Percentiles rank a stretch among this genome's conserved stretches.
phyloP scores from a whole-genome alignment of 2,888 invertebrate genomes.

The Euzophera pinguis region DNA sequence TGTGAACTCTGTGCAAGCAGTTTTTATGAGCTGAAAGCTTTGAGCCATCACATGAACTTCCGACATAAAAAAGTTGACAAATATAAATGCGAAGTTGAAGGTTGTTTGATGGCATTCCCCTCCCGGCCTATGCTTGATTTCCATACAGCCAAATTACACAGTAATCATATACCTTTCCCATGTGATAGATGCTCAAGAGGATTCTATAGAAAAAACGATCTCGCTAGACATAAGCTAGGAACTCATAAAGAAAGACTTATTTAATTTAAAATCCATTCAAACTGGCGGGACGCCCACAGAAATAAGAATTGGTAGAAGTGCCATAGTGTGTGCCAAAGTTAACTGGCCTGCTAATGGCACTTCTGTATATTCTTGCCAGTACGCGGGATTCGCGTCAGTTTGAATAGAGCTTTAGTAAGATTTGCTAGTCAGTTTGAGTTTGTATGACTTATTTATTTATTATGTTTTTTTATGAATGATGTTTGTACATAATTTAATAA shows the following conservation, averaged over 20 bases:
- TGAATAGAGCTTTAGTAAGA: too few relatives aligned
- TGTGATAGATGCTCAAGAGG: slow-evolving; percentile 61
- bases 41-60: slow-evolving; percentile 61
- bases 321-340: too few relatives aligned
- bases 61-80: slow-evolving; percentile 56
- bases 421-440: background rate
- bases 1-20: slow-evolving; percentile 60
- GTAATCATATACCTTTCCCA: slow-evolving; percentile 48
- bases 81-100: slow-evolving; percentile 50
- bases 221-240: slow-evolving; percentile 58
- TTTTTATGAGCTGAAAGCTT: slow-evolving; percentile 49
- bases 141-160: slow-evolving; percentile 58
- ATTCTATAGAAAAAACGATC: slow-evolving; percentile 66
- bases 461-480: too few relatives aligned
- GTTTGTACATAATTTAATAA: background rate
- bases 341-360: too few relatives aligned
- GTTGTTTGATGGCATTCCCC: slow-evolving; percentile 53
- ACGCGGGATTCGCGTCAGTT: too few relatives aligned
- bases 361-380: too few relatives aligned
- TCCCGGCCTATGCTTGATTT: slow-evolving; percentile 57
- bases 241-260: slow-evolving; percentile 56
- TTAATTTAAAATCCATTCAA: slow-evolving; percentile 19
- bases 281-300: too few relatives aligned
- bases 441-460: background rate
- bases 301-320: too few relatives aligned